Percentiles rank a stretch among this genome's conserved stretches.
Conservation (phyloP, 2,113 vertebrate species). For the Sprattus sprattus region DNA sequence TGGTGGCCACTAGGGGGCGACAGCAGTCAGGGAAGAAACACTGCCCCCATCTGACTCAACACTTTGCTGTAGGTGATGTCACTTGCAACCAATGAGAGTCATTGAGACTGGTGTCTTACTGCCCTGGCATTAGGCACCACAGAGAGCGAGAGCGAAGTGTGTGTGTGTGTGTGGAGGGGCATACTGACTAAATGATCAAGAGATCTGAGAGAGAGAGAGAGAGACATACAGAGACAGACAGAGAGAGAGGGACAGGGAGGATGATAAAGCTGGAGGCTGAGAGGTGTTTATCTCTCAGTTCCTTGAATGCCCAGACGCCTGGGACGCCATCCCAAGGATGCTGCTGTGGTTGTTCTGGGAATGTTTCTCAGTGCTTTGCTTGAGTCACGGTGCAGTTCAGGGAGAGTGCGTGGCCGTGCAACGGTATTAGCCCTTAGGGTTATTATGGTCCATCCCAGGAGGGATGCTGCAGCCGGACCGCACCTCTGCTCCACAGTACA, state of each 20-base stretch:
- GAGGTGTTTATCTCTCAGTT: background rate
- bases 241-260: background rate
- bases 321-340: background rate
- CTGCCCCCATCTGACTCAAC: conserved; percentile 50
- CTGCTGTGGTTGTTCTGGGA: background rate
- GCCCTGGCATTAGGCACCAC: conserved; percentile 25
- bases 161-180: background rate
- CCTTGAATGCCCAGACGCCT: conserved; percentile 24
- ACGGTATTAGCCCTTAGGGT: background rate
- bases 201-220: background rate
- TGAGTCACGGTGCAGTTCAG: background rate
- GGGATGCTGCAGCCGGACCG: background rate
- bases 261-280: background rate
- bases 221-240: background rate
- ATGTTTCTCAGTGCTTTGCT: background rate
- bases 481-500: background rate
- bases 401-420: background rate
- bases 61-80: conserved; percentile 71
- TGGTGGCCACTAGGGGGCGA: conserved; percentile 62
- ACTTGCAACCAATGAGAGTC: conserved; percentile 70
- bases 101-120: conserved; percentile 42
- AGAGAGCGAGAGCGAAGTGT: background rate
- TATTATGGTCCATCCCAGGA: background rate
- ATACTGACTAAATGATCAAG: conserved; percentile 14
- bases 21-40: conserved; percentile 40